Percentiles rank a stretch among this genome's conserved stretches.
These are phyloP conservation scores for Ceraclea dissimilis DNA, from an alignment of 2,888 invertebrate genomes.

Conservation along the genomic window DNA sequence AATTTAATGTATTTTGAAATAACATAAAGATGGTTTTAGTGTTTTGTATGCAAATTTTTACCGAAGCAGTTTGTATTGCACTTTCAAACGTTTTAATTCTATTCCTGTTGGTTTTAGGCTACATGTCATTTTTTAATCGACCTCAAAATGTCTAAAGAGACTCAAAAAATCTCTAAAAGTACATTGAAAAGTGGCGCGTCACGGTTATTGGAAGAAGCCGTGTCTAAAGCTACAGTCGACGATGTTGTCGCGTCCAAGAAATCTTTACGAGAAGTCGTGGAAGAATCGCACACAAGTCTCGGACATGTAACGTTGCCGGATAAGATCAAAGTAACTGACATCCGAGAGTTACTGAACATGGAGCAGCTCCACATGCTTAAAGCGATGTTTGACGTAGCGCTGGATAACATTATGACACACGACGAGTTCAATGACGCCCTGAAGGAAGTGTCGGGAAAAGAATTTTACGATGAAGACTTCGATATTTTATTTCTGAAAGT, in stretches of 20 bases:
- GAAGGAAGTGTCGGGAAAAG: constrained; percentile 39
- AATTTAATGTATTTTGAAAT: no score
- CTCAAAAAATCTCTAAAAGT: not conserved
- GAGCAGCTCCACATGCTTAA: constrained; percentile 42
- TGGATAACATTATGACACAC: constrained; percentile 38
- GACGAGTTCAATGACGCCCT: constrained; percentile 40
- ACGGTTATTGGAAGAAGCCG: not conserved
- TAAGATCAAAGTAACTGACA: constrained; percentile 31
- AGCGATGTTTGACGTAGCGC: constrained; percentile 40
- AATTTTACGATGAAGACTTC: constrained; percentile 51
- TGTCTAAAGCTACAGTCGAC: not conserved
- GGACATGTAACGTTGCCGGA: not conserved
- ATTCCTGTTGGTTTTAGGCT: not conserved
- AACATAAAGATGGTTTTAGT: not conserved
- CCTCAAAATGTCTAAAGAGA: not conserved
- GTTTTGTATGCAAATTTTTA: not conserved
- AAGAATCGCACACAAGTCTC: not conserved
- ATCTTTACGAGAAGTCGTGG: constrained; percentile 1
- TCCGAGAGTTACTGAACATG: constrained; percentile 42
- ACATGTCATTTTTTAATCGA: not conserved
- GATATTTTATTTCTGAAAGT: constrained; percentile 57
- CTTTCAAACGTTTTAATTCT: not conserved
- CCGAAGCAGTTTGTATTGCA: not conserved
- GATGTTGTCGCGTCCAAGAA: not conserved
- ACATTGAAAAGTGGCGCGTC: not conserved